Conservation (phyloP, 2,113 vertebrate genomes). For the Periophthalmodon schlosseri region DNA sequence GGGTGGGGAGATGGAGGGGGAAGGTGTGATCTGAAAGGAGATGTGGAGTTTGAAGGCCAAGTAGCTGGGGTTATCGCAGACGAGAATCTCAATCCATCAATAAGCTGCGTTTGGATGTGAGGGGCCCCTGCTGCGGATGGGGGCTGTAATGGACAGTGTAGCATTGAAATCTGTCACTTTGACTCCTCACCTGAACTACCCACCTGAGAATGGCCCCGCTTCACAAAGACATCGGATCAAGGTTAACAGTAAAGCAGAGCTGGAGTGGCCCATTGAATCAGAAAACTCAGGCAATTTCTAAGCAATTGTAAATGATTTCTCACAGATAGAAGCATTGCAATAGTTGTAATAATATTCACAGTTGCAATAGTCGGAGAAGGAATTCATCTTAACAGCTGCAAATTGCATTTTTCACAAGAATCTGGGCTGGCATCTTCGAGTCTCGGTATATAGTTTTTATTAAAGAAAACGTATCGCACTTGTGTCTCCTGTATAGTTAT, state of each 20-base stretch:
- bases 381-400: not conserved
- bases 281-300: slow-evolving; percentile 32
- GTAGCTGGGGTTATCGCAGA: slow-evolving; percentile 59
- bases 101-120: slow-evolving; percentile 59
- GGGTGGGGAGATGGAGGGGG: slow-evolving; percentile 51
- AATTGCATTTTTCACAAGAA: not conserved
- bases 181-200: slow-evolving; percentile 39
- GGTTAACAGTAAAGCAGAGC: slow-evolving; percentile 40
- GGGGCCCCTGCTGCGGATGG: slow-evolving; percentile 41
- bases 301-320: slow-evolving; percentile 39
- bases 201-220: slow-evolving; percentile 39
- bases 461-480: too few relatives aligned
- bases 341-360: not conserved
- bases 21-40: slow-evolving; percentile 39
- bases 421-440: too few relatives aligned
- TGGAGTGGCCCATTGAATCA: slow-evolving; percentile 28
- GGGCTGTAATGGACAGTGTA: slow-evolving; percentile 53
- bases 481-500: too few relatives aligned
- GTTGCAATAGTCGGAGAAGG: not conserved
- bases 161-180: slow-evolving; percentile 47
- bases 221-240: slow-evolving; percentile 54
- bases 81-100: slow-evolving; percentile 69
- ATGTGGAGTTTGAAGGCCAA: slow-evolving; percentile 60
- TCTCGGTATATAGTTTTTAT: too few relatives aligned
- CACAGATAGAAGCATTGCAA: slow-evolving; percentile 9